Conservation (phyloP, 2,797 vertebrate genomes). For the Gymnoscopelus microlampas region DNA sequence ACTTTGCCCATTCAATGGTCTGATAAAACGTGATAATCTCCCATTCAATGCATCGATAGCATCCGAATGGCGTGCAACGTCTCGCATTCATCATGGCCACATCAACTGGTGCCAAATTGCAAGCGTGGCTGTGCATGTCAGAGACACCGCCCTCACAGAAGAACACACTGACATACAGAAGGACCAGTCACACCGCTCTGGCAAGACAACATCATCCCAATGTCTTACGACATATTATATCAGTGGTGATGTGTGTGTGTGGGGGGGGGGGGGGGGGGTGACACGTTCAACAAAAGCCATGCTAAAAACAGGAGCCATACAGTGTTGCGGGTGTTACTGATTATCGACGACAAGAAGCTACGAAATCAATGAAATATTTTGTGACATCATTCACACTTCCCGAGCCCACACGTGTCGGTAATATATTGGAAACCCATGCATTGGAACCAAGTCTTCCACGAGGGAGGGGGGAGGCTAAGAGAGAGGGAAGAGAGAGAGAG, state of each 20-base stretch:
- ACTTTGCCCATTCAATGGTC: too few species aligned
- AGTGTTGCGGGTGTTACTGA: slow-evolving; percentile 68
- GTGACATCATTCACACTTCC: slow-evolving; percentile 55
- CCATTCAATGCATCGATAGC: too few species aligned
- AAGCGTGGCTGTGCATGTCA: slow-evolving; percentile 62
- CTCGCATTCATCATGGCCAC: slow-evolving; percentile 39
- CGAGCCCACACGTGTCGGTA: slow-evolving; percentile 51
- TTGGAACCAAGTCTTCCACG: slow-evolving; percentile 51
- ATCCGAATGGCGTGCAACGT: neutral
- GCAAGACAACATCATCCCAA: slow-evolving; percentile 73
- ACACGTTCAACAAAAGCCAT: slow-evolving; percentile 57
- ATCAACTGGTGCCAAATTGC: slow-evolving; percentile 45
- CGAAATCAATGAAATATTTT: slow-evolving; percentile 64
- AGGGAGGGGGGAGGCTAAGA: slow-evolving; percentile 32
- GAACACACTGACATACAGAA: slow-evolving; percentile 70
- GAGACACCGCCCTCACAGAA: slow-evolving; percentile 54
- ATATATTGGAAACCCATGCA: slow-evolving; percentile 65
- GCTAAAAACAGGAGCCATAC: slow-evolving; percentile 51
- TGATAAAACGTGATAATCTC: too few species aligned
- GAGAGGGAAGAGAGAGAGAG: slow-evolving; percentile 45
- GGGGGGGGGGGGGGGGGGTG: neutral
- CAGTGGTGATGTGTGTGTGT: slow-evolving; percentile 12
- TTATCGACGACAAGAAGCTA: slow-evolving; percentile 60
- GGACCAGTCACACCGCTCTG: slow-evolving; percentile 70
- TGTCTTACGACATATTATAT: slow-evolving; percentile 62